Evolutionary conservation across 2,113 vertebrate genomes (phyloP).

Genomic region (Agapornis roseicollis): DNA sequence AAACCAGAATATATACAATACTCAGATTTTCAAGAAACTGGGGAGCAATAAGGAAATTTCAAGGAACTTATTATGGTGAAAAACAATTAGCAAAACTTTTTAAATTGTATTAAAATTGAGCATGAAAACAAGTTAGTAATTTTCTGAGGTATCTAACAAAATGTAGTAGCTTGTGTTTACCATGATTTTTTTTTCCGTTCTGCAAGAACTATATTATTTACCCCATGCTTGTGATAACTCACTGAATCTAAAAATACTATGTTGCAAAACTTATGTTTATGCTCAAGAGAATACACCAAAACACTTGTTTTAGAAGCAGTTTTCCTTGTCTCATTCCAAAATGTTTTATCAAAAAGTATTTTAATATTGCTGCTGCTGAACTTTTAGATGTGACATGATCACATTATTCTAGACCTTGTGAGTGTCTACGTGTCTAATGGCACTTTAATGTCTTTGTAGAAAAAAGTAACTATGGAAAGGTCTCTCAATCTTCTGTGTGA

Average conservation of each 20-base stretch:
- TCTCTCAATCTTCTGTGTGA: neutral
- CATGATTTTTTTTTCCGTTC: neutral
- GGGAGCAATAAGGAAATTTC: fast-evolving
- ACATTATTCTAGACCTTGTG: neutral
- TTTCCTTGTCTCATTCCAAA: neutral
- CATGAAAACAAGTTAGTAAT: neutral
- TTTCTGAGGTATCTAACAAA: neutral
- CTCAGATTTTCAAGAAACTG: neutral
- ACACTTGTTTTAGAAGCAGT: neutral
- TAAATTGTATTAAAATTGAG: neutral
- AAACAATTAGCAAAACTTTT: neutral
- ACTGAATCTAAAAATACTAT: neutral
- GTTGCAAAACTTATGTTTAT: neutral
- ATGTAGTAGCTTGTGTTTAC: neutral
- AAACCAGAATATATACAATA: neutral
- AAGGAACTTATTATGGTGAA: neutral
- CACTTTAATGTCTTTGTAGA: neutral
- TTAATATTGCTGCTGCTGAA: neutral
- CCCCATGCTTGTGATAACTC: neutral
- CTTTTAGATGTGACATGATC: neutral
- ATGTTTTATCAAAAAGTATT: neutral
- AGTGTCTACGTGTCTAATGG: neutral
- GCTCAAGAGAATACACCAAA: neutral
- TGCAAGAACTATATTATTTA: neutral
- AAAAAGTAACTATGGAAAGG: neutral